phyloP scores from a whole-genome alignment of 2,797 vertebrate genomes.

The Cyclopterus lumpus region DNA sequence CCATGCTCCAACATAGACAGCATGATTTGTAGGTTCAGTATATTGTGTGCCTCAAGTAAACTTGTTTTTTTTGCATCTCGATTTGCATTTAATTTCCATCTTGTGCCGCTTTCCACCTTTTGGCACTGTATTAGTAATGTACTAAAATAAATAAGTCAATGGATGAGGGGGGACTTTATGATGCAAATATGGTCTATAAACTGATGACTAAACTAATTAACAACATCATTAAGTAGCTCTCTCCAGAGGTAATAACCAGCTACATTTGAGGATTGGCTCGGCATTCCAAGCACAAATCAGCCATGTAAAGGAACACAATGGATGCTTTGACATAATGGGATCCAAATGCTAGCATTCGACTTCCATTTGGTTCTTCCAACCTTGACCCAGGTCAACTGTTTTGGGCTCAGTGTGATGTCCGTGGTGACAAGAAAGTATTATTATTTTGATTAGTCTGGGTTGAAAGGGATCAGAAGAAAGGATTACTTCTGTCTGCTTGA shows the following conservation, averaged over 20 bases:
- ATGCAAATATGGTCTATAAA: slow-evolving; percentile 10
- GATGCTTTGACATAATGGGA: background rate
- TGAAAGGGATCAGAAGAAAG: slow-evolving; percentile 33
- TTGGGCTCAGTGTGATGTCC: slow-evolving; percentile 1
- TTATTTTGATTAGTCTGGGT: slow-evolving; percentile 16
- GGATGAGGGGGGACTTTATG: slow-evolving; percentile 12
- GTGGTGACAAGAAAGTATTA: background rate
- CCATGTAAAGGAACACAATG: background rate
- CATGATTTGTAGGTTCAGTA: slow-evolving; percentile 16
- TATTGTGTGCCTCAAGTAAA: slow-evolving; percentile 4
- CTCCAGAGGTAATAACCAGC: slow-evolving; percentile 23
- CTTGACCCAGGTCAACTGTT: slow-evolving; percentile 15
- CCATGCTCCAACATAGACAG: background rate
- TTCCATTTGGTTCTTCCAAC: background rate
- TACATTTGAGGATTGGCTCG: background rate
- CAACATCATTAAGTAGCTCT: slow-evolving; percentile 43
- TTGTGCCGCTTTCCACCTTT: background rate
- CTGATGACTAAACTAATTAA: slow-evolving; percentile 53
- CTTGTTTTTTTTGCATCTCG: slow-evolving; percentile 29
- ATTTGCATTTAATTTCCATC: slow-evolving; percentile 45
- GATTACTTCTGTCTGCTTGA: slow-evolving; percentile 26
- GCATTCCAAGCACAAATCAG: background rate
- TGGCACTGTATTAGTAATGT: slow-evolving; percentile 6
- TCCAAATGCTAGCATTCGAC: background rate
- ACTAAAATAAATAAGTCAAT: slow-evolving; percentile 18